Conservation (phyloP, 2,113 vertebrate genomes). For the Equus quagga region DNA sequence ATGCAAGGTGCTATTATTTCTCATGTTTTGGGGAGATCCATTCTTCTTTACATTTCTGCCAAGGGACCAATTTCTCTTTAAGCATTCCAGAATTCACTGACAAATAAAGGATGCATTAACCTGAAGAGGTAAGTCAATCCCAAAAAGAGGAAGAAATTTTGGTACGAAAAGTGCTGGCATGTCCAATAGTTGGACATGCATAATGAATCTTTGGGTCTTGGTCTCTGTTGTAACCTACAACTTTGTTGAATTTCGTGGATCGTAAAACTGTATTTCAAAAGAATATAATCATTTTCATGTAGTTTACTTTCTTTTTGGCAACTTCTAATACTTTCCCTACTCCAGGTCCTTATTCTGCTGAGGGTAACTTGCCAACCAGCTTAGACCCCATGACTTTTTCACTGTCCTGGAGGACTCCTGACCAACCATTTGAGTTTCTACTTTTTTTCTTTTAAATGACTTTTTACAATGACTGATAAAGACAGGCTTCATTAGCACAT, state of each 20-base stretch:
- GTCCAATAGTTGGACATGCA: background rate
- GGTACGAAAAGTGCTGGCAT: background rate
- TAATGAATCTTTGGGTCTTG: background rate
- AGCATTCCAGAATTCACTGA: background rate
- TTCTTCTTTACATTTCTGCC: background rate
- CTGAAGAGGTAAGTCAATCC: background rate
- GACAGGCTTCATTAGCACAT: background rate
- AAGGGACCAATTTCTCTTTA: background rate
- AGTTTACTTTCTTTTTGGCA: background rate
- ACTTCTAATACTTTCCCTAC: background rate
- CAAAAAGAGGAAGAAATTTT: background rate
- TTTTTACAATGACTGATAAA: background rate
- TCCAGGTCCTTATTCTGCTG: background rate
- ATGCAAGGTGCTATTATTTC: background rate
- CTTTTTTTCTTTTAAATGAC: background rate
- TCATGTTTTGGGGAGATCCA: background rate
- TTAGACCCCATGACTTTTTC: background rate
- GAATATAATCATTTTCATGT: background rate
- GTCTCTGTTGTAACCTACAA: background rate
- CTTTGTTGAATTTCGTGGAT: conserved; percentile 14
- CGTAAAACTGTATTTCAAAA: background rate
- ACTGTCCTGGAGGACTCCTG: background rate
- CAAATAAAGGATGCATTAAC: background rate
- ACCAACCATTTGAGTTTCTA: background rate
- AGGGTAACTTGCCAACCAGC: background rate